Evolutionary conservation across 2,113 vertebrate species (phyloP).

Genomic region (Myrmecophaga tridactyla): DNA sequence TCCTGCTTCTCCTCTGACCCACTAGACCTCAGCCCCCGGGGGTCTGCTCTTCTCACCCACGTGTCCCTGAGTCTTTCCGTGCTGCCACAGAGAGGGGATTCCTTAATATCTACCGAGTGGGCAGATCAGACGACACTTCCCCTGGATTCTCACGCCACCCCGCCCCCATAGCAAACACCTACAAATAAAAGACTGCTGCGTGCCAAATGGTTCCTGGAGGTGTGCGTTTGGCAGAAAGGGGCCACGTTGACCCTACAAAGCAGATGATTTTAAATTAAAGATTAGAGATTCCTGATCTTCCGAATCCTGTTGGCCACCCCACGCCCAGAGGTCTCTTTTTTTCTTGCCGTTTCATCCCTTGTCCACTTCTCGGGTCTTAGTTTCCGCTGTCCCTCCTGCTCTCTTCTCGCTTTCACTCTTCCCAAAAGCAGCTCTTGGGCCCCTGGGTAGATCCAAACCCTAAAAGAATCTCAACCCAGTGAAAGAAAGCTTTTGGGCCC

Average conservation of each 20-base stretch:
- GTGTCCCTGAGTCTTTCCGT: too few relatives aligned
- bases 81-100: neutral
- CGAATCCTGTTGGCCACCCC: neutral
- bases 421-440: neutral
- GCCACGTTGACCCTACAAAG: fast-evolving
- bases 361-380: neutral
- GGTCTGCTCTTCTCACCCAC: too few relatives aligned
- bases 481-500: neutral
- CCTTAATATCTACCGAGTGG: neutral
- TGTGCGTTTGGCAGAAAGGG: neutral
- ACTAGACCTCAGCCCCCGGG: neutral
- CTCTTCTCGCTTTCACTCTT: too few relatives aligned
- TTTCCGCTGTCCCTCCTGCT: too few relatives aligned
- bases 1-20: neutral
- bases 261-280: too few relatives aligned
- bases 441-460: neutral
- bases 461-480: neutral
- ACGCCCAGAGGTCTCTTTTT: neutral
- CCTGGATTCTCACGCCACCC: neutral
- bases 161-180: neutral
- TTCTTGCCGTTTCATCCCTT: neutral
- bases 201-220: too few relatives aligned
- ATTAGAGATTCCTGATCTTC: too few relatives aligned
- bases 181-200: neutral
- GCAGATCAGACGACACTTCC: neutral